A percentile compares a stretch with the other conserved stretches of the same genome.
Evolutionary conservation across 2,888 invertebrate species (phyloP).

Genomic region (Andrena flavipes): DNA sequence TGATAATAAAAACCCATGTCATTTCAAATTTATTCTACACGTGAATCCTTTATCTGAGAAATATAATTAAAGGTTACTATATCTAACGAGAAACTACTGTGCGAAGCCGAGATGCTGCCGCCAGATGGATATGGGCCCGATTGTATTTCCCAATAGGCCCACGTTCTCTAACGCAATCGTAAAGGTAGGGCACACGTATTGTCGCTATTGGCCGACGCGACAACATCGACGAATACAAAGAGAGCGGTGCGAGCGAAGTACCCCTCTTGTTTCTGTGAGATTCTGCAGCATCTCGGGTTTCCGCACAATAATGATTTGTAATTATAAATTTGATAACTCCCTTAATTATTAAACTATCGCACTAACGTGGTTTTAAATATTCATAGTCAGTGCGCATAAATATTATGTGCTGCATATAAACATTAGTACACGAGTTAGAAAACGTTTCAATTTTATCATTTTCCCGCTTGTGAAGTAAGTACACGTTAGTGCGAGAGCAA

Average conservation of each 20-base stretch:
- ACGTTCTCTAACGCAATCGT: no score
- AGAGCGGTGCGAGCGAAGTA: no score
- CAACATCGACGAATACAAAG: no score
- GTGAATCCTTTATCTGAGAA: background rate
- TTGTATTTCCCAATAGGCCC: no score
- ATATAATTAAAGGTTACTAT: background rate
- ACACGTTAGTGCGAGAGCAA: constrained; percentile 28
- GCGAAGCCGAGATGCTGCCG: no score
- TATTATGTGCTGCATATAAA: background rate
- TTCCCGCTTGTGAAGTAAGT: background rate
- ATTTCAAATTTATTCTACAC: constrained; percentile 37
- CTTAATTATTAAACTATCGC: no score
- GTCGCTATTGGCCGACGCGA: no score
- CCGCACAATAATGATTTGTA: background rate
- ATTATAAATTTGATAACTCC: background rate
- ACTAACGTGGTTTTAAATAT: background rate
- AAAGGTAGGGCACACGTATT: no score
- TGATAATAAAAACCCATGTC: constrained; percentile 79
- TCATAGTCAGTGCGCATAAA: background rate
- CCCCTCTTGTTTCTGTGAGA: no score
- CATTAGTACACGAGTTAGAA: background rate
- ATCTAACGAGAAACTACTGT: background rate
- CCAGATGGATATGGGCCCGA: no score
- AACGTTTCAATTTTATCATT: background rate
- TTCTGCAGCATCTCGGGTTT: background rate